These are phyloP conservation scores for Anthoptus insignis DNA, from an alignment of 2,888 invertebrate genomes.

Conservation along the genomic window DNA sequence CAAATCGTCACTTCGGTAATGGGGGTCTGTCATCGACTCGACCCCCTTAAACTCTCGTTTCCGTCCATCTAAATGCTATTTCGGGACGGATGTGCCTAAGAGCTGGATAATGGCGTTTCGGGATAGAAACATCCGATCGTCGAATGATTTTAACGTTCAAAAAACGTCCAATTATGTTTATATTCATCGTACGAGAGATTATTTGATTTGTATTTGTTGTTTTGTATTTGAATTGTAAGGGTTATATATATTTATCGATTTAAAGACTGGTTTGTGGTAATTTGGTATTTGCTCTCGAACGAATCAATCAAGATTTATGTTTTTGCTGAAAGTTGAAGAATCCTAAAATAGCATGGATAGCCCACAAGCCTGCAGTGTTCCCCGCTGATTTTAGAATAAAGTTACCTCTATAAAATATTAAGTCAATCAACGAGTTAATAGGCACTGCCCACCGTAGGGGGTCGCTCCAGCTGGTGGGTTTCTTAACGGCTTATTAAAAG, in stretches of 20 bases:
- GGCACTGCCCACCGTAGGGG: slow-evolving; percentile 30
- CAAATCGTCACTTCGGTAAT: slow-evolving; percentile 80
- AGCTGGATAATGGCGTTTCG: slow-evolving; percentile 41
- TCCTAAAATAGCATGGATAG: slow-evolving; percentile 7
- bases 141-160: slow-evolving; percentile 37
- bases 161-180: slow-evolving; percentile 1
- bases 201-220: not conserved
- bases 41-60: slow-evolving; percentile 79
- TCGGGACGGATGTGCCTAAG: slow-evolving; percentile 55
- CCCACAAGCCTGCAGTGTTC: slow-evolving; percentile 6
- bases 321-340: slow-evolving; percentile 11
- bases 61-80: slow-evolving; percentile 65
- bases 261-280: too few relatives aligned
- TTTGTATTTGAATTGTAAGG: too few relatives aligned
- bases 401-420: slow-evolving; percentile 28
- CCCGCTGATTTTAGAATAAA: slow-evolving; percentile 33
- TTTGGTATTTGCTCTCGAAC: too few relatives aligned
- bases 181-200: not conserved
- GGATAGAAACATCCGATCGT: slow-evolving; percentile 44
- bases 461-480: slow-evolving; percentile 27
- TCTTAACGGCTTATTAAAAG: slow-evolving; percentile 36
- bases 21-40: slow-evolving; percentile 76
- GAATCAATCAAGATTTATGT: slow-evolving; percentile 9
- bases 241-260: too few relatives aligned
- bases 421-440: slow-evolving; percentile 35